Base-by-base conservation (phyloP, 2,113 vertebrate genomes). In the Bubalus kerabau region DNA sequence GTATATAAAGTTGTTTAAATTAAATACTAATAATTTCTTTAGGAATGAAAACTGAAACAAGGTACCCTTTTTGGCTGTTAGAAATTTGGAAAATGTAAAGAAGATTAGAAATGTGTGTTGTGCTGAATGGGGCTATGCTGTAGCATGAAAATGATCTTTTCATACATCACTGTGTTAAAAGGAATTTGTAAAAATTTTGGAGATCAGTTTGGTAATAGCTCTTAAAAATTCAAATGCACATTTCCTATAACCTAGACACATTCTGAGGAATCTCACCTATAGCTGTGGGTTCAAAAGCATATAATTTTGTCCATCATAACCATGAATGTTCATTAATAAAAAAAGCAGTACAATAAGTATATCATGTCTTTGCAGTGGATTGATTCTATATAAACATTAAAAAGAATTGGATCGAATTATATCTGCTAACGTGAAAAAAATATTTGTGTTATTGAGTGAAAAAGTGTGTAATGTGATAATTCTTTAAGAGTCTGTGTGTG, bases 131-230 rank as follows among this genome's bases (percentile, higher is more conserved):
- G 59, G 46, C 24, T 80, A 3, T 28, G 30, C 60, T 36, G 2
- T 93, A 52, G 13, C 30, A 84, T 88, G 74, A 96, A 93, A 92
- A 56, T 60, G 56, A 81, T 71, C 40, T 87, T 76, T 57, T 43
- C 26, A 28, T 78, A n/a, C 3, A 13, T 10, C 52, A 7, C 1
- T 36, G 32, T 40, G 62, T 74, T 90, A 56, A 90, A 88, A 64
- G 83, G 59, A 92, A 90, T 95, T 94, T 83, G 14, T 87, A 85
- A 97, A 91, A 71, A 32, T 54, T 91, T 84, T 93, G 81, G 81
- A 64, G 89, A 84, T 91, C 90, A 81, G 57, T 87, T 97, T 95
- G 62, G 36, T 84, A 87, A 81, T 90, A 94, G 50, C 19, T 90
- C 59, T 82, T 95, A 94, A 84, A 81, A 85, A 80, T 93, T 60